Conservation (phyloP, 2,888 invertebrate species). For the Hirtodrosophila trivittata region DNA sequence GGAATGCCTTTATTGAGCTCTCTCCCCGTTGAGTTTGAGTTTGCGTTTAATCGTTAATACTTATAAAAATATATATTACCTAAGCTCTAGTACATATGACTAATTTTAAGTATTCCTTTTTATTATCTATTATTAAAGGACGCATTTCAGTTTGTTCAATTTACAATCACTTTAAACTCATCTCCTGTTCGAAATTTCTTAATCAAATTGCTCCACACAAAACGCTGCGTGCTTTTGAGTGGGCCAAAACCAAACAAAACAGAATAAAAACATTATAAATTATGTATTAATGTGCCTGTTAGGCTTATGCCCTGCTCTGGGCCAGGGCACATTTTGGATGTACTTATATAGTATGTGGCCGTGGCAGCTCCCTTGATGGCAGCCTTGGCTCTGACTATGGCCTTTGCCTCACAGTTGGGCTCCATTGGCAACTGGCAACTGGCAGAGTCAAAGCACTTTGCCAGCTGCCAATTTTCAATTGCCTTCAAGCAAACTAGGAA, state of each 20-base stretch:
- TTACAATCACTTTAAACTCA: constrained; percentile 36
- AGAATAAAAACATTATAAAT: constrained; percentile 77
- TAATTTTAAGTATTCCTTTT: too few relatives aligned
- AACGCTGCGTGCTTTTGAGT: constrained; percentile 14
- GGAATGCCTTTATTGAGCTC: constrained; percentile 33
- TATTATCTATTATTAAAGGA: neutral
- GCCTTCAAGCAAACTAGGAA: constrained; percentile 57
- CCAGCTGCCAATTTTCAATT: constrained; percentile 77
- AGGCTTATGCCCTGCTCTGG: constrained; percentile 46
- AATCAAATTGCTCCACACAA: constrained; percentile 45
- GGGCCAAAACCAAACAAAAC: constrained; percentile 46
- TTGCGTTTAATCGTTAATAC: constrained; percentile 8
- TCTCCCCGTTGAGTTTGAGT: constrained; percentile 8
- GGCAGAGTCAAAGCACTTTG: constrained; percentile 58
- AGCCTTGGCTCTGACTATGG: constrained; percentile 35
- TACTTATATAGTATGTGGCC: too few relatives aligned
- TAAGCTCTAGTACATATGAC: too few relatives aligned
- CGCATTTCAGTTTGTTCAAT: constrained; percentile 15
- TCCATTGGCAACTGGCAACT: constrained; percentile 12
- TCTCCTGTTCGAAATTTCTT: constrained; percentile 43
- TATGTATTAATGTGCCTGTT: constrained; percentile 80
- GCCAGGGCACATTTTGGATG: constrained; percentile 3
- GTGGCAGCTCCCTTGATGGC: constrained; percentile 31
- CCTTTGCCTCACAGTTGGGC: constrained; percentile 32
- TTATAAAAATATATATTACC: neutral